A percentile compares a stretch with the other conserved stretches of the same genome.
Conservation (phyloP, 2,797 vertebrate genomes). For the Margarornis squamiger region DNA sequence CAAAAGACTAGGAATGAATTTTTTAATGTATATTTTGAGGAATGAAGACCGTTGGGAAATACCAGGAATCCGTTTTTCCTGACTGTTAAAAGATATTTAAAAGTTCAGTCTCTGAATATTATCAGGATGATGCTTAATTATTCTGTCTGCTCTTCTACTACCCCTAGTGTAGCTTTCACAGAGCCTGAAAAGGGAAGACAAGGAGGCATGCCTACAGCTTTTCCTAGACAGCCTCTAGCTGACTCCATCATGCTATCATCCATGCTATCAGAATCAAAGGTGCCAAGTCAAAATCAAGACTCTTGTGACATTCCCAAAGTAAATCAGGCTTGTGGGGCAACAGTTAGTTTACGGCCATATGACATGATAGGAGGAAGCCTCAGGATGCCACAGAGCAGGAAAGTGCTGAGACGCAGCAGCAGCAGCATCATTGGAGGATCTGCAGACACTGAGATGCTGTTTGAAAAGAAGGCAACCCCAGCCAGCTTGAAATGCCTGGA, state of each 20-base stretch:
- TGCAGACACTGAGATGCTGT: slow-evolving; percentile 82
- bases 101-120: slow-evolving; percentile 70
- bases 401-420: slow-evolving; percentile 82
- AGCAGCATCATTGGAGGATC: slow-evolving; percentile 81
- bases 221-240: slow-evolving; percentile 86
- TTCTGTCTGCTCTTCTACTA: slow-evolving; percentile 89
- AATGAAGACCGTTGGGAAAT: not conserved
- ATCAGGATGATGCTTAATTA: slow-evolving; percentile 87
- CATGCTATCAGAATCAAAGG: slow-evolving; percentile 88
- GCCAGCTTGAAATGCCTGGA: slow-evolving; percentile 76
- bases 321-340: slow-evolving; percentile 80
- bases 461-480: slow-evolving; percentile 83
- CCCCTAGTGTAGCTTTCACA: slow-evolving; percentile 99
- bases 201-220: slow-evolving; percentile 89
- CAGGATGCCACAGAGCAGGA: slow-evolving; percentile 81
- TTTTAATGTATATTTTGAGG: not conserved
- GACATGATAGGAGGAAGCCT: slow-evolving; percentile 83
- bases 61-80: not conserved
- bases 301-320: slow-evolving; percentile 84
- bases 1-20: not conserved
- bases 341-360: slow-evolving; percentile 79
- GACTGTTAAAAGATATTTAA: not conserved
- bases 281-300: slow-evolving; percentile 87
- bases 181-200: slow-evolving; percentile 89
- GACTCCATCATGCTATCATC: slow-evolving; percentile 88